Evolutionary conservation across 1,140 invertebrate genomes (phyloP).

Genomic region (Drosophila repleta): DNA sequence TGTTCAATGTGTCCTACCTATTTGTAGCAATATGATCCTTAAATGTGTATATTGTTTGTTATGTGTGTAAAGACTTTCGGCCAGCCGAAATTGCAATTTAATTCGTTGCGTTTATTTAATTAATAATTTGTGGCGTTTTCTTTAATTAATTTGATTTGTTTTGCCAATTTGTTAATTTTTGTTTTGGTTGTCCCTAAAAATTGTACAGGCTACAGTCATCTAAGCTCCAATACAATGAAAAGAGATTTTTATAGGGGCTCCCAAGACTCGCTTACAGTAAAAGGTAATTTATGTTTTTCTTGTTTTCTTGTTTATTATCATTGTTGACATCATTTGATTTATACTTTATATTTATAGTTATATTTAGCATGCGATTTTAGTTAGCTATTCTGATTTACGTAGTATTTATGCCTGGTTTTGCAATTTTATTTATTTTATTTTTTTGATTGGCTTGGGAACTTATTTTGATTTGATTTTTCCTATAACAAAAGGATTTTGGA

Average conservation of each 20-base stretch:
- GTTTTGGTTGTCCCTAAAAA: constrained; percentile 54
- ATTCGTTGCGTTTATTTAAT: constrained; percentile 7
- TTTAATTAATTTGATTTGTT: constrained; percentile 33
- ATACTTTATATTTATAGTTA: constrained; percentile 42
- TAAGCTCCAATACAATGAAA: constrained; percentile 88
- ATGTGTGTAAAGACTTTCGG: constrained; percentile 46
- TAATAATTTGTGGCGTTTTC: constrained; percentile 55
- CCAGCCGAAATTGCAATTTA: constrained; percentile 16
- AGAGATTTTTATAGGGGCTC: constrained; percentile 94
- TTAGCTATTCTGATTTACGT: constrained; percentile 31
- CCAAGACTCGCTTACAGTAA: constrained; percentile 91
- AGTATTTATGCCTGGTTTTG: constrained; percentile 9
- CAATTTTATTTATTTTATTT: constrained; percentile 10
- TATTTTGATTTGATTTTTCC: constrained; percentile 24
- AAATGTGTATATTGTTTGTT: constrained; percentile 18
- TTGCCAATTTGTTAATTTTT: constrained; percentile 62
- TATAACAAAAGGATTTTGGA: constrained; percentile 16
- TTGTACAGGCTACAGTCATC: constrained; percentile 76
- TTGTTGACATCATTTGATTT: constrained; percentile 46
- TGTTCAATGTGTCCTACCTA: neutral
- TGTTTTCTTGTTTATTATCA: constrained; percentile 30
- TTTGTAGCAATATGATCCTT: neutral
- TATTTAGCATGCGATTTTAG: constrained; percentile 59
- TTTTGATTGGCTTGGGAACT: constrained; percentile 13
- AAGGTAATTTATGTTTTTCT: constrained; percentile 84